phyloP scores from a whole-genome alignment of 2,797 vertebrate genomes.

The Argya squamiceps region DNA sequence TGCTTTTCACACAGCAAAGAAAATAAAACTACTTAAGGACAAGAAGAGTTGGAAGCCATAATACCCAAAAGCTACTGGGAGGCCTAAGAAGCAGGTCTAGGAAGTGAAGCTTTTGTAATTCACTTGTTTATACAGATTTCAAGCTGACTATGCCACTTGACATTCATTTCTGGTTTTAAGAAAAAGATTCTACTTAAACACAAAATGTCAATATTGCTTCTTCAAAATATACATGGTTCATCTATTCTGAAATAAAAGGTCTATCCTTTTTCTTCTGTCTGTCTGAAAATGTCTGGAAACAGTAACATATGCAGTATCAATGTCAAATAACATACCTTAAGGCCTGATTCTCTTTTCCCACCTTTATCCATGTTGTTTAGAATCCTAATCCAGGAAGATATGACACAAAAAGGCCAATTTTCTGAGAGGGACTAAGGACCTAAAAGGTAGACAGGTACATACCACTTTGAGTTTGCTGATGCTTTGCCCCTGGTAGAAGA shows the following conservation, averaged over 20 bases:
- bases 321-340: not conserved
- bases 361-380: not conserved
- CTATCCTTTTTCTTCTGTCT: not conserved
- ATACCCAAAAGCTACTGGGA: not conserved
- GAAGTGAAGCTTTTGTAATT: not conserved
- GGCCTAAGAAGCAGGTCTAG: not conserved
- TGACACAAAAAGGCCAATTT: not conserved
- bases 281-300: not conserved
- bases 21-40: not conserved
- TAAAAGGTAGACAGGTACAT: not conserved
- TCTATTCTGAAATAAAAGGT: not conserved
- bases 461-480: not conserved
- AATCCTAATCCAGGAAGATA: not conserved
- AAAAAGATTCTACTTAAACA: not conserved
- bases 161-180: not conserved
- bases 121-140: not conserved
- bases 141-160: not conserved
- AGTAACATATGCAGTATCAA: not conserved
- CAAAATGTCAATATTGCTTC: not conserved
- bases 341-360: not conserved
- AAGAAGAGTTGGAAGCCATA: not conserved
- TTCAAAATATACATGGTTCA: not conserved
- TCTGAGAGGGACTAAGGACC: not conserved
- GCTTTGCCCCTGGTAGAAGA: not conserved
- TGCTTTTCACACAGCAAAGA: not conserved